Conservation (phyloP, 2,113 vertebrate genomes). For the Morone saxatilis region DNA sequence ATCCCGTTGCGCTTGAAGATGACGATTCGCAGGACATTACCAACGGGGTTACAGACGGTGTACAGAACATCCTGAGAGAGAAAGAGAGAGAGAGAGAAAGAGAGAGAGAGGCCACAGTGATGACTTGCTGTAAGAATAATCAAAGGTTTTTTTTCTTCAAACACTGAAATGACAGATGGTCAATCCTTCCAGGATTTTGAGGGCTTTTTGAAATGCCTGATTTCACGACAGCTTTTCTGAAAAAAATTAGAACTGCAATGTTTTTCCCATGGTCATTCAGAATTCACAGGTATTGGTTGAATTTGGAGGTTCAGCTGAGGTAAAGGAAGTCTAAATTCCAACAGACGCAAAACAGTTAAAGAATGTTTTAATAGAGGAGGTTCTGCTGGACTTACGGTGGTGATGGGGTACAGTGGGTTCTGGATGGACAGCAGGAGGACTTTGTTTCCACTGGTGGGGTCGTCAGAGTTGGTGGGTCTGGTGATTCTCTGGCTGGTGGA, state of each 20-base stretch:
- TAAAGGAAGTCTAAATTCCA: too few species aligned
- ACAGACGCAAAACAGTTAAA: too few species aligned
- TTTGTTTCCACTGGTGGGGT: constrained; percentile 93
- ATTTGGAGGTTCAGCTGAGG: too few species aligned
- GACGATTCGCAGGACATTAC: constrained; percentile 94
- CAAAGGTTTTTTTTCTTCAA: too few species aligned
- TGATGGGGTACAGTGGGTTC: constrained; percentile 96
- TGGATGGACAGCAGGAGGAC: constrained; percentile 94
- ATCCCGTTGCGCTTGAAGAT: constrained; percentile 98
- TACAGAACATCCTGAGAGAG: constrained; percentile 91
- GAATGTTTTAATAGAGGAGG: not conserved
- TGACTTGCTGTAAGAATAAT: too few species aligned
- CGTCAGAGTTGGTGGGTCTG: constrained; percentile 91
- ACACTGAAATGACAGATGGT: not conserved
- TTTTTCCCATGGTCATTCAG: too few species aligned
- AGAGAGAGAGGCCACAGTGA: constrained; percentile 23
- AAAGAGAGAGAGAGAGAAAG: constrained; percentile 33
- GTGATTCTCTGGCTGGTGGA: constrained; percentile 97
- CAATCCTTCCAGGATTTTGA: too few species aligned
- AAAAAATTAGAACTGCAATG: too few species aligned
- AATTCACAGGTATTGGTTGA: too few species aligned
- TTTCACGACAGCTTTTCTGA: too few species aligned
- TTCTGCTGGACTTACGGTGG: constrained; percentile 85
- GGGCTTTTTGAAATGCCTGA: too few species aligned
- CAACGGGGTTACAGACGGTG: constrained; percentile 93